Conservation (phyloP, 2,888 invertebrate genomes). For the Pecten maximus region DNA sequence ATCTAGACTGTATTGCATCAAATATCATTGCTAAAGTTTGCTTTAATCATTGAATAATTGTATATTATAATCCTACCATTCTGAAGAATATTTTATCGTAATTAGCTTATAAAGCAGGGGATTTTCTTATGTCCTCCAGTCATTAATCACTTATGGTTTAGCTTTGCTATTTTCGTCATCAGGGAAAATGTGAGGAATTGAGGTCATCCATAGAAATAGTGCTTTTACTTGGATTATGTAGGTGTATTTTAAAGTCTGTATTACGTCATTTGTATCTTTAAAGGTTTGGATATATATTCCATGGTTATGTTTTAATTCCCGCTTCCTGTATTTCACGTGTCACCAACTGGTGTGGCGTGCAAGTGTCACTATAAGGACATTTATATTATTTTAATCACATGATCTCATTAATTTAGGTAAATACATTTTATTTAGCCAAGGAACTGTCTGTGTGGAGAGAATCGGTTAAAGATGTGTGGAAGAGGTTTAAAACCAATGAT, state of each 20-base stretch:
- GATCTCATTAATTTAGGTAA: conserved; percentile 8
- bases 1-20: too few relatives aligned
- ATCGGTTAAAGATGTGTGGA: too few relatives aligned
- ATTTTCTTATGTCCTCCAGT: background rate
- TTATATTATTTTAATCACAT: background rate
- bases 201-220: background rate
- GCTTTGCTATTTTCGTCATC: background rate
- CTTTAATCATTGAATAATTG: too few relatives aligned
- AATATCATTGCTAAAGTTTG: too few relatives aligned
- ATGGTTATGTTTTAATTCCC: background rate
- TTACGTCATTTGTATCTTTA: background rate
- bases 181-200: background rate
- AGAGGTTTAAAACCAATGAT: too few relatives aligned
- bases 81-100: background rate
- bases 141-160: background rate
- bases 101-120: background rate
- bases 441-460: background rate
- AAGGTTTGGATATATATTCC: background rate
- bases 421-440: background rate
- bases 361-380: background rate
- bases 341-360: background rate
- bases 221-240: background rate
- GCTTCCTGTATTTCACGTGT: background rate
- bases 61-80: too few relatives aligned
- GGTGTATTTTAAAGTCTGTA: background rate